phyloP scores from a whole-genome alignment of 2,888 invertebrate species.

The Salpingus planirostris region DNA sequence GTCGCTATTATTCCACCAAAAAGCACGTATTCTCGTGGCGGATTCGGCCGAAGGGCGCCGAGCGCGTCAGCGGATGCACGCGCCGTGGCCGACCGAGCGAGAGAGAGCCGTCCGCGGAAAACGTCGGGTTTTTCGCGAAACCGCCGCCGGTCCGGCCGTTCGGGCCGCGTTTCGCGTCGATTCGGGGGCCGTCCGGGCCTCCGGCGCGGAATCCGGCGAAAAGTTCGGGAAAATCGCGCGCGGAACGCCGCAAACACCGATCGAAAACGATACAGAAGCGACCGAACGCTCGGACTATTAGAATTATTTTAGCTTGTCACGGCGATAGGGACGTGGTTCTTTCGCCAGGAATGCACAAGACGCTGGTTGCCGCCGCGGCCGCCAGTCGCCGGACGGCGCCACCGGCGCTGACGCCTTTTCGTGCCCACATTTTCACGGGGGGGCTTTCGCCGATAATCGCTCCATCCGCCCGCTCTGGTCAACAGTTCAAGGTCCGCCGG shows the following conservation, averaged over 20 bases:
- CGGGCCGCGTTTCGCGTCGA: constrained; percentile 23
- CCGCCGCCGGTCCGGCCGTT: constrained; percentile 28
- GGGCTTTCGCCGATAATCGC: too few relatives aligned
- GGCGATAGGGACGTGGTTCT: constrained; percentile 39
- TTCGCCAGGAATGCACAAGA: constrained; percentile 38
- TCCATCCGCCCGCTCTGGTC: too few relatives aligned
- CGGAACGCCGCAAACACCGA: constrained; percentile 17
- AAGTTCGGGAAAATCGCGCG: constrained; percentile 26
- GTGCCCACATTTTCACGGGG: too few relatives aligned
- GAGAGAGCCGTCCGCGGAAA: not conserved
- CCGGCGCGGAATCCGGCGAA: constrained; percentile 26
- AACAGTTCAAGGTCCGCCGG: too few relatives aligned
- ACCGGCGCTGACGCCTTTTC: constrained; percentile 16
- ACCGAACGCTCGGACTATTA: constrained; percentile 33
- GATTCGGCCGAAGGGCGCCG: too few relatives aligned
- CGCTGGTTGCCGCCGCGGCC: too few relatives aligned
- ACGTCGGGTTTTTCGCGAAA: constrained; percentile 4
- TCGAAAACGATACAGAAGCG: constrained; percentile 19
- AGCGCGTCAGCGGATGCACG: too few relatives aligned
- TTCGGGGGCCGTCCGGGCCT: constrained; percentile 19
- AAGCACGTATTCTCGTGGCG: constrained; percentile 46
- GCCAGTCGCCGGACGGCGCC: constrained; percentile 27
- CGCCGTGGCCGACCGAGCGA: constrained; percentile 26
- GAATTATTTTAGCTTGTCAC: constrained; percentile 39
- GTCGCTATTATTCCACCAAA: constrained; percentile 38